Evolutionary conservation across 2,797 vertebrate species (phyloP), one percentile per base, ranked within the genome.

Genomic region (Uromys caudimaculatus): DNA sequence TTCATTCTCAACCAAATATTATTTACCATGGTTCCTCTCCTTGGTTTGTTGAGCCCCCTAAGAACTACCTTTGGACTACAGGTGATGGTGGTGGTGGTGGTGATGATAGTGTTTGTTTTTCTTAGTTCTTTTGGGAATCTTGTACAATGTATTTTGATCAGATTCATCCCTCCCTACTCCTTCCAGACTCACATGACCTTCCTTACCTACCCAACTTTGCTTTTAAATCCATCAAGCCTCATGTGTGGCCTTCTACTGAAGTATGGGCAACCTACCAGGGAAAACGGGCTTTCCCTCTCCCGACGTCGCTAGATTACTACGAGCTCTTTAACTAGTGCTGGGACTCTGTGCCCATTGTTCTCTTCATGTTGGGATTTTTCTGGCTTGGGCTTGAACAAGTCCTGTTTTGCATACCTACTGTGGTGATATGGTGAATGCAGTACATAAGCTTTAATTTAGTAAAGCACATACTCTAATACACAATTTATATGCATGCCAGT

Each of bases 1-100:
- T 89, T 93, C 50, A 83, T 90, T 94, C n/a, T 95, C 56, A 95
- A 38, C n/a, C 73, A 93, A 41, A 83, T 73, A 1, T 93, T 95
- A 89, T 62, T 76, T n/a, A 78, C 24, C 47, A 47, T 56, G 41
- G 96, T 94, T 95, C 73, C 7, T 88, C 50, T 47, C 87, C 91
- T 76, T 95, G 54, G 29, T 62, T 94, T 92, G 44, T 96, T 93
- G 41, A 90, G 47, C 90, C 88, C n/a, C 44, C 21, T 67, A 92
- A 92, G 75, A 89, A 94, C 32, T 78, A 76, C 41, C 11, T 90
- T 94, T 95, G 92, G 85, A 27, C 89, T 92, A 69, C 50, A 77
- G 24, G 62, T 89, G 75, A 13, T 90, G 32, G 21, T n/a, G 35
- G 52, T 89, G 78, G 7, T 84, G 27, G 8, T 67, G 90, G 38